Evolutionary conservation across 2,888 invertebrate species (phyloP), one percentile per base, ranked within the genome.

Genomic region (Pterostichus madidus): DNA sequence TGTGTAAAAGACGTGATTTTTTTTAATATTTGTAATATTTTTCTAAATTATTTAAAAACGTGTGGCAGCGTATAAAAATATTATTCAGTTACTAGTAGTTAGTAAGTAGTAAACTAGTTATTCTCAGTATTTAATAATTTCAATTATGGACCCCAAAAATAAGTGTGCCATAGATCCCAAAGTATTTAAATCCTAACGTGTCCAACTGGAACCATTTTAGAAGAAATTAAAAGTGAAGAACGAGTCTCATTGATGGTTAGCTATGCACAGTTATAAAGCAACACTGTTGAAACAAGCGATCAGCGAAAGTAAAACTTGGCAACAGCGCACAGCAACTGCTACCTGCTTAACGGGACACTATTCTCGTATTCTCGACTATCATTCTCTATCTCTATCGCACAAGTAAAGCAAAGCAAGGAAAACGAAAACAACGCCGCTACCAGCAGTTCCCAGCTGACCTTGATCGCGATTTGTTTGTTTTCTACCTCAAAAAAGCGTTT

Each of bases 341-440:
- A 71, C 68, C 68, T 71, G 68, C 68, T 71, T 44, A 71, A 71
- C 68, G 68, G 68, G 44, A 71, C 39, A 71, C 68, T 15, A 32
- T 17, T 15, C 46, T 10, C 39, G 39, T 39, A 39, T 39, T 39
- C 24, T 24, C 24, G 24, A 2, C 59, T 32, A 32, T 24, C 31
- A 59, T n/a, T 17, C 56, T 17, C 32, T 71, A 15, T 71, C 68
- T 71, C 68, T 13, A 13, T 71, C 44, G 39, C 44, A 44, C 15
- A 71, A 71, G 8, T 71, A 71, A 71, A 71, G 15, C 44, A 64
- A 13, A 64, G 32, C 39, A n/a, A 13, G 15, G 15, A 6, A 39
- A 24, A 24, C 24, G 15, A 44, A 71, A 44, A 7, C n/a, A 39
- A 44, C 68, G 35, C 24, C n/a, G 32, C 64, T 59, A 31, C 17